phyloP scores from a whole-genome alignment of 1,140 invertebrate genomes.

The Oscheius sp. region DNA sequence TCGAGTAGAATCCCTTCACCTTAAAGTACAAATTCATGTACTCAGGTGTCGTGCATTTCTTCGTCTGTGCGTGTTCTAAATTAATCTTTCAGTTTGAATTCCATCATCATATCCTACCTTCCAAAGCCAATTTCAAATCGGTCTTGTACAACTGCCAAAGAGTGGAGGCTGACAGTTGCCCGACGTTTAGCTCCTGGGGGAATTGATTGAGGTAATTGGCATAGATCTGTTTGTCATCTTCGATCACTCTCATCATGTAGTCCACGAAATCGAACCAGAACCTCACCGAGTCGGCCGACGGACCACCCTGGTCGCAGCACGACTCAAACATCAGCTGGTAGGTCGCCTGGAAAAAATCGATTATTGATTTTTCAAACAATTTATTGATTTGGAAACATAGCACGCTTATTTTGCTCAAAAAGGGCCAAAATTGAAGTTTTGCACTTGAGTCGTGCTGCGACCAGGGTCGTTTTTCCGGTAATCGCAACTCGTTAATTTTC shows the following conservation, averaged over 20 bases:
- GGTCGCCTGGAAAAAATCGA: slow-evolving; percentile 54
- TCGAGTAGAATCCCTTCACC: slow-evolving; percentile 91
- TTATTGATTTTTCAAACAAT: too few species aligned
- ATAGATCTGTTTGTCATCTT: slow-evolving; percentile 96
- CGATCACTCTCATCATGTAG: slow-evolving; percentile 94
- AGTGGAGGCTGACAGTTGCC: slow-evolving; percentile 86
- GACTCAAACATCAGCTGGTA: slow-evolving; percentile 58
- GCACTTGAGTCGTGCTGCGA: slow-evolving; percentile 68
- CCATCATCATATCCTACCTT: slow-evolving; percentile 64
- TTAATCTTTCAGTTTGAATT: slow-evolving; percentile 7
- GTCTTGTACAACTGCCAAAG: slow-evolving; percentile 96
- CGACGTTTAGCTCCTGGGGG: slow-evolving; percentile 68
- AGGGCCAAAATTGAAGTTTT: too few species aligned
- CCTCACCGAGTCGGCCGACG: slow-evolving; percentile 80
- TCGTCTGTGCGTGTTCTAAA: slow-evolving; percentile 86
- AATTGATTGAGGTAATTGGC: slow-evolving; percentile 94
- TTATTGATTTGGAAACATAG: too few species aligned
- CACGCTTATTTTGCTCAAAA: too few species aligned
- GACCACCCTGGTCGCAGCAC: slow-evolving; percentile 78
- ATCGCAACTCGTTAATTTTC: too few species aligned
- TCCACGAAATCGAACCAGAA: slow-evolving; percentile 99
- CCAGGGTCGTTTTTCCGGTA: slow-evolving; percentile 80
- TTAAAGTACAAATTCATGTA: slow-evolving; percentile 98
- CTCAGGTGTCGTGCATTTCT: slow-evolving; percentile 91
- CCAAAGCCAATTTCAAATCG: slow-evolving; percentile 94